phyloP scores from a whole-genome alignment of 2,888 invertebrate species.

The Philhelius pedissequus region DNA sequence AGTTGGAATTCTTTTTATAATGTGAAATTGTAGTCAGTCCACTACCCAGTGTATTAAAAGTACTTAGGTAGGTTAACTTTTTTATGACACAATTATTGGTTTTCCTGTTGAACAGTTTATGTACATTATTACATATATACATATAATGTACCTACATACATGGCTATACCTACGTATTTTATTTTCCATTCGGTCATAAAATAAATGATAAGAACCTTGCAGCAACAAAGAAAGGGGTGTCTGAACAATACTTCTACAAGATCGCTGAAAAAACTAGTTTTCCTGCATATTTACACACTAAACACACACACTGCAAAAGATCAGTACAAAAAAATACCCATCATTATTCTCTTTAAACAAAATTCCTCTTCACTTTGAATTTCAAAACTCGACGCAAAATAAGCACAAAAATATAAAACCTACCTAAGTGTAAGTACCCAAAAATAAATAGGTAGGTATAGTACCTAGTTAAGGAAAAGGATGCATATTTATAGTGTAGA shows the following conservation, averaged over 20 bases:
- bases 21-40: too few species aligned
- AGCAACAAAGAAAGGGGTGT: constrained; percentile 49
- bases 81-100: too few species aligned
- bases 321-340: not conserved
- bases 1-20: too few species aligned
- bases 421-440: too few species aligned
- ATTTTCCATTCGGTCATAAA: not conserved
- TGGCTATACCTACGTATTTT: not conserved
- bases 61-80: too few species aligned
- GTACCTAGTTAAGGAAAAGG: constrained; percentile 34
- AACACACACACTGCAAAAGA: not conserved
- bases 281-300: not conserved
- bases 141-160: too few species aligned
- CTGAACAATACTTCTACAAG: constrained; percentile 1
- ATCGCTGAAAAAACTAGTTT: constrained; percentile 38
- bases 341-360: not conserved
- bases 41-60: too few species aligned
- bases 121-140: too few species aligned
- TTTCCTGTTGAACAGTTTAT: too few species aligned
- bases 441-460: too few species aligned
- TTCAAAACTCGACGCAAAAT: constrained; percentile 15
- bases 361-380: constrained; percentile 11
- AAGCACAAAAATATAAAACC: constrained; percentile 37
- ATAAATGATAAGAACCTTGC: constrained; percentile 22
- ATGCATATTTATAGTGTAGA: constrained; percentile 25